These are phyloP conservation scores for Cephus rjabovi DNA, from an alignment of 2,888 invertebrate species.

Conservation along the genomic window DNA sequence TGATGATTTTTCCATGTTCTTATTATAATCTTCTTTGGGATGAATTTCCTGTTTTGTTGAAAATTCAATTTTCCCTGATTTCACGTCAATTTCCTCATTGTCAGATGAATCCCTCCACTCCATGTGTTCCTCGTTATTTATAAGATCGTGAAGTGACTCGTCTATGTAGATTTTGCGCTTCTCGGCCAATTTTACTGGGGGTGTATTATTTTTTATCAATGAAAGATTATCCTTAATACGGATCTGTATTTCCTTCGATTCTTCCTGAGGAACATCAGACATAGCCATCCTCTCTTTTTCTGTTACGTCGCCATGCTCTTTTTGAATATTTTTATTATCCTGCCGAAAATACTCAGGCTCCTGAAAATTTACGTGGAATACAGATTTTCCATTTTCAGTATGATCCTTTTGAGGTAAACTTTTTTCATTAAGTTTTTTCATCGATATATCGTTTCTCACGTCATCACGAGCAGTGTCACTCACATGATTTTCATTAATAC, in stretches of 20 bases:
- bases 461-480: background rate
- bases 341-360: background rate
- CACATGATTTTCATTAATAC: background rate
- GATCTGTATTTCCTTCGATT: background rate
- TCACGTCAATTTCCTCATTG: conserved; percentile 4
- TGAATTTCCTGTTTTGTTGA: background rate
- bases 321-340: background rate
- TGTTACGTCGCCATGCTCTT: background rate
- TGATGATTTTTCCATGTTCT: conserved; percentile 16
- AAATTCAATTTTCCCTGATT: background rate
- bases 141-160: conserved; percentile 32
- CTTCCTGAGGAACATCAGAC: background rate
- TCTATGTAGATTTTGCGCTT: conserved; percentile 27
- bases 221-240: background rate
- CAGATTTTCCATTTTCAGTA: background rate
- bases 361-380: background rate
- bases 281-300: background rate
- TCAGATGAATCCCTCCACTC: conserved; percentile 21
- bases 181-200: background rate
- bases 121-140: conserved; percentile 20
- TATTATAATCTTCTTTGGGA: background rate
- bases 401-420: background rate
- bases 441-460: background rate
- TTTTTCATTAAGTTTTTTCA: background rate
- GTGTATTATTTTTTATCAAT: background rate